phyloP scores from a whole-genome alignment of 1,140 invertebrate genomes.

The Psix sp. region DNA sequence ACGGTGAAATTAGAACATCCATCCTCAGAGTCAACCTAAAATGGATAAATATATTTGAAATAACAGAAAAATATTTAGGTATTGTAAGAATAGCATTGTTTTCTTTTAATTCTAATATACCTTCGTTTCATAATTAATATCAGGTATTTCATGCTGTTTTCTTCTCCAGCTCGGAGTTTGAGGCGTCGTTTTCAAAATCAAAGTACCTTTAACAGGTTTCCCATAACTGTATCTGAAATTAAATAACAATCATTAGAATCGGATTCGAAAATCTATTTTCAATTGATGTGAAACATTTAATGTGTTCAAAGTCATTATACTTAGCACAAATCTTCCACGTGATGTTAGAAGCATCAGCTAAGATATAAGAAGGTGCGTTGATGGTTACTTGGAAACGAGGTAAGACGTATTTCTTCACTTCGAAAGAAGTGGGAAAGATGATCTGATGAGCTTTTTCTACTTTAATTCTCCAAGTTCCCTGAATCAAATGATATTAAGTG shows the following conservation, averaged over 20 bases:
- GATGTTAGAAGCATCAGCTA: slow-evolving; percentile 77
- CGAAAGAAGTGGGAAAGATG: slow-evolving; percentile 76
- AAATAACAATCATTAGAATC: neutral
- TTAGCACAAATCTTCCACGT: slow-evolving; percentile 80
- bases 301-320: slow-evolving; percentile 67
- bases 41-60: neutral
- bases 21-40: slow-evolving; percentile 63
- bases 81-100: neutral
- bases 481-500: slow-evolving; percentile 5
- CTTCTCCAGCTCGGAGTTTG: slow-evolving; percentile 71
- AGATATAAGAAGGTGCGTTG: slow-evolving; percentile 79
- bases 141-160: slow-evolving; percentile 68
- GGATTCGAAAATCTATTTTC: neutral
- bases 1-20: slow-evolving; percentile 77
- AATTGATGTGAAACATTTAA: slow-evolving; percentile 18
- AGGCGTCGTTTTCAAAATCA: slow-evolving; percentile 74
- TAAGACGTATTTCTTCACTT: slow-evolving; percentile 81
- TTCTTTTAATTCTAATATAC: slow-evolving; percentile 38
- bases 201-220: slow-evolving; percentile 82
- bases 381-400: slow-evolving; percentile 83
- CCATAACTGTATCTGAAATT: slow-evolving; percentile 84
- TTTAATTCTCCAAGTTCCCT: slow-evolving; percentile 80
- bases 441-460: slow-evolving; percentile 72
- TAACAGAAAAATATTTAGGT: too few species aligned
- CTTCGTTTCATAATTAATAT: slow-evolving; percentile 71